Percentiles rank a stretch among this genome's conserved stretches.
These are phyloP conservation scores for Drosophila triauraria DNA, from an alignment of 1,140 invertebrate species.

Conservation along the genomic window DNA sequence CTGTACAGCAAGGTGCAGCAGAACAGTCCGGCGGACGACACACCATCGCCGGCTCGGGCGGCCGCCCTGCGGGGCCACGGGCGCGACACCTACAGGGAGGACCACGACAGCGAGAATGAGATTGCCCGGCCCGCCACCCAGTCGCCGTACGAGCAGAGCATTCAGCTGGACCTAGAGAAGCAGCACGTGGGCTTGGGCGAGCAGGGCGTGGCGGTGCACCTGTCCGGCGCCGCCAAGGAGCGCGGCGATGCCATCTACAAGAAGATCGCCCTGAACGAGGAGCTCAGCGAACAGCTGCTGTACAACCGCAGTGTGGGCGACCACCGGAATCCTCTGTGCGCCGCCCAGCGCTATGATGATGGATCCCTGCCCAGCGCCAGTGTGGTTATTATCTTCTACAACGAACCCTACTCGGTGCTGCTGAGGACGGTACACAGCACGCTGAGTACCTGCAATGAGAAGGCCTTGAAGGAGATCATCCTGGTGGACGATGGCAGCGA, in stretches of 20 bases:
- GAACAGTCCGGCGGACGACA: constrained; percentile 40
- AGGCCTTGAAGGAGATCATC: constrained; percentile 92
- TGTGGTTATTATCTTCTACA: constrained; percentile 95
- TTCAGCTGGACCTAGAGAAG: constrained; percentile 82
- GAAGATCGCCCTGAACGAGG: constrained; percentile 93
- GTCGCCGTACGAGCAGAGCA: constrained; percentile 81
- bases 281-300: constrained; percentile 92
- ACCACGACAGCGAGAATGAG: constrained; percentile 59
- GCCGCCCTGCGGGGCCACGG: constrained; percentile 27
- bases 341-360: constrained; percentile 85
- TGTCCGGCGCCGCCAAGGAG: constrained; percentile 86
- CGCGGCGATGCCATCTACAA: constrained; percentile 89
- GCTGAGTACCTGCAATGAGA: constrained; percentile 90
- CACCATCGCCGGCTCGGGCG: constrained; percentile 5
- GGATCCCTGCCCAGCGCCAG: constrained; percentile 86
- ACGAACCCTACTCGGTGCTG: constrained; percentile 94
- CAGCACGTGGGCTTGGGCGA: constrained; percentile 87
- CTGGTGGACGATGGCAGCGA: constrained; percentile 96
- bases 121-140: constrained; percentile 47
- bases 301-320: constrained; percentile 90
- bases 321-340: constrained; percentile 86
- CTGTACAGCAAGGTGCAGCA: constrained; percentile 79
- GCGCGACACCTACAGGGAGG: constrained; percentile 24
- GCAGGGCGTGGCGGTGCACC: constrained; percentile 87
- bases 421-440: constrained; percentile 95